phyloP scores from a whole-genome alignment of 1,140 invertebrate genomes.

The Drosophila leontia region DNA sequence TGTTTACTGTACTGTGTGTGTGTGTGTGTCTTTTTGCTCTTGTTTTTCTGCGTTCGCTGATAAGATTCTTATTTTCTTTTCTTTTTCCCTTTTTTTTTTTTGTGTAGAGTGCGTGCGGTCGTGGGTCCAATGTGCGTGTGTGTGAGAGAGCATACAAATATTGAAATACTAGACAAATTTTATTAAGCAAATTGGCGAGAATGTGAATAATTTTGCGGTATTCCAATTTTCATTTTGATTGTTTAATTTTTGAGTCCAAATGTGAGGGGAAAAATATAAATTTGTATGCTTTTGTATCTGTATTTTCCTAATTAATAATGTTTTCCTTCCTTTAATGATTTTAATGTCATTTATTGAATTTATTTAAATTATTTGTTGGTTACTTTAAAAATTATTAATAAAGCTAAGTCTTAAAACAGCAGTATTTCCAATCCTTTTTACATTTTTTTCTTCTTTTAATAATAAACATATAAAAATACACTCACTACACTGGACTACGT shows the following conservation, averaged over 20 bases:
- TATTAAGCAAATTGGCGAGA: conserved; percentile 41
- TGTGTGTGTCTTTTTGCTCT: conserved; percentile 26
- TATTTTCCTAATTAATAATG: not conserved
- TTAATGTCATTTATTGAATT: not conserved
- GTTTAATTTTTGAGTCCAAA: conserved; percentile 19
- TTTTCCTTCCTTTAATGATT: not conserved
- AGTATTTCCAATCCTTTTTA: not conserved
- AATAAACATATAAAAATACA: not conserved
- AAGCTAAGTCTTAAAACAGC: too few relatives aligned
- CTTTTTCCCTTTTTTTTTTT: conserved; percentile 47
- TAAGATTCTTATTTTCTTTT: conserved; percentile 70
- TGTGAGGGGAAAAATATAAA: not conserved
- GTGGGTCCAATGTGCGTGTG: not conserved
- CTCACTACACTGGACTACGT: not conserved
- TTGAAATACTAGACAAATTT: conserved; percentile 48
- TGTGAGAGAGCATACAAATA: conserved; percentile 37
- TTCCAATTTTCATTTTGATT: conserved; percentile 18
- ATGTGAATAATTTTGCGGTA: conserved; percentile 31
- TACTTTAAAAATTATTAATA: too few relatives aligned
- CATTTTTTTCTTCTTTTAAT: not conserved
- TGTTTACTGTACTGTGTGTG: conserved; percentile 50
- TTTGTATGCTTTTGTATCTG: not conserved
- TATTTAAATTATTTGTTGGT: not conserved
- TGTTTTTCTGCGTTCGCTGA: conserved; percentile 44
- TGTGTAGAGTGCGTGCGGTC: conserved; percentile 43